These are phyloP conservation scores for Xenopus borealis DNA, from an alignment of 2,113 vertebrate species.

Conservation along the genomic window DNA sequence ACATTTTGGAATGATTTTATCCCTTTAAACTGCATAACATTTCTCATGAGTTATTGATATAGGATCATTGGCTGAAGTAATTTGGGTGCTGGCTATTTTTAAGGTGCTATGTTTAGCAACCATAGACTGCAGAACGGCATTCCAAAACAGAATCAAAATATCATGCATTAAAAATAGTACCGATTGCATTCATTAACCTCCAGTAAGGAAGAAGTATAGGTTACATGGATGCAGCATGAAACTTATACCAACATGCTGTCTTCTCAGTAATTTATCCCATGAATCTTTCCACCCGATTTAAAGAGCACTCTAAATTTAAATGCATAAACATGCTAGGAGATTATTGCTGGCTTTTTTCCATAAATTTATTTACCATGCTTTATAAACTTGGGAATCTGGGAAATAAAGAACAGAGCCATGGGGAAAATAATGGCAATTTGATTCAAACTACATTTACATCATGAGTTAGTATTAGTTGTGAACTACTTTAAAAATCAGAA, in stretches of 20 bases:
- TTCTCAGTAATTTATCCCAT: conserved; percentile 26
- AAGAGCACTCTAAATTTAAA: conserved; percentile 42
- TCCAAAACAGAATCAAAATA: conserved; percentile 39
- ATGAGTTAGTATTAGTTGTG: too few species aligned
- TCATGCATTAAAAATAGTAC: conserved; percentile 35
- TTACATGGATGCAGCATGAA: conserved; percentile 40
- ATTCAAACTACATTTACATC: too few species aligned
- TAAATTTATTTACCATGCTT: too few species aligned
- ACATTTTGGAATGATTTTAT: too few species aligned
- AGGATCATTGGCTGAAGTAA: neutral
- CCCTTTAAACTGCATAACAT: too few species aligned
- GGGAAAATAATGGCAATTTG: too few species aligned
- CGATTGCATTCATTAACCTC: conserved; percentile 29
- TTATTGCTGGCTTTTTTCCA: too few species aligned
- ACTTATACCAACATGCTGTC: conserved; percentile 12
- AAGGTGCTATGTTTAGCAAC: conserved; percentile 35
- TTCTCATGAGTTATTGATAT: neutral
- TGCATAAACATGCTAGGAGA: neutral
- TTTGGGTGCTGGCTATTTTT: conserved; percentile 31
- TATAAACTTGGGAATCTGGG: too few species aligned
- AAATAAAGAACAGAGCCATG: too few species aligned
- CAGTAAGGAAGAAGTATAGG: conserved; percentile 42
- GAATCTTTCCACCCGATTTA: conserved; percentile 36
- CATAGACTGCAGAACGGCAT: conserved; percentile 35
- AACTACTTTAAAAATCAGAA: too few species aligned